Evolutionary conservation across 2,797 vertebrate species (phyloP).

Genomic region (Melanotaenia boesemani): DNA sequence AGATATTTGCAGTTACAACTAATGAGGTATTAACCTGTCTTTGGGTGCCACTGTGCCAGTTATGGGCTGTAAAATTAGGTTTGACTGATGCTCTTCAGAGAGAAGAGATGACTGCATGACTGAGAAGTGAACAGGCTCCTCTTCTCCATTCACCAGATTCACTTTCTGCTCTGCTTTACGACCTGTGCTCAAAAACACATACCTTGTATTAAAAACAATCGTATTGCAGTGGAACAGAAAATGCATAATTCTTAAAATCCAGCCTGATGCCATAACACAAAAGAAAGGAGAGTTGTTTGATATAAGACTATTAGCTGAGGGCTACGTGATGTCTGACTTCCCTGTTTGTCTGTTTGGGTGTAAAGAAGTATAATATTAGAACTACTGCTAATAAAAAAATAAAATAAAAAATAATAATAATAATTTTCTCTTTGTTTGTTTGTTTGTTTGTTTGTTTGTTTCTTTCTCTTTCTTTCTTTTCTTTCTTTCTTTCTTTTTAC

Average conservation of each 20-base stretch:
- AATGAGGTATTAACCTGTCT: constrained; percentile 80
- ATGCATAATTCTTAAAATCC: neutral
- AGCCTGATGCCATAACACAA: neutral
- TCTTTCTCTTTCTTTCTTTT: too few species aligned
- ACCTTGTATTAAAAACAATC: neutral
- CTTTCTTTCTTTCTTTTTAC: neutral
- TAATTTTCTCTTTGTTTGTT: too few species aligned
- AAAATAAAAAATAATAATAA: too few species aligned
- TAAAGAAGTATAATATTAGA: too few species aligned
- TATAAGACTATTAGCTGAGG: neutral
- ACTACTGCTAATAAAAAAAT: too few species aligned
- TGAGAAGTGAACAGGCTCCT: constrained; percentile 82
- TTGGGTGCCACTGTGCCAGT: constrained; percentile 81
- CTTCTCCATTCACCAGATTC: constrained; percentile 86
- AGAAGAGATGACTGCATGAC: constrained; percentile 83
- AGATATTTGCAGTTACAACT: neutral
- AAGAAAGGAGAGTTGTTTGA: neutral
- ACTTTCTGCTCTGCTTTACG: constrained; percentile 75
- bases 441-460: too few species aligned
- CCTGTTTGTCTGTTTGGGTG: neutral
- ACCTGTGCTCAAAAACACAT: constrained; percentile 71
- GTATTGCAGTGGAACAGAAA: neutral
- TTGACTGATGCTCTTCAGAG: constrained; percentile 81
- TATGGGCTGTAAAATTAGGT: constrained; percentile 82
- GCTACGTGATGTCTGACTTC: neutral